Evolutionary conservation across 1,140 invertebrate genomes (phyloP).

Genomic region (Agrilus planipennis): DNA sequence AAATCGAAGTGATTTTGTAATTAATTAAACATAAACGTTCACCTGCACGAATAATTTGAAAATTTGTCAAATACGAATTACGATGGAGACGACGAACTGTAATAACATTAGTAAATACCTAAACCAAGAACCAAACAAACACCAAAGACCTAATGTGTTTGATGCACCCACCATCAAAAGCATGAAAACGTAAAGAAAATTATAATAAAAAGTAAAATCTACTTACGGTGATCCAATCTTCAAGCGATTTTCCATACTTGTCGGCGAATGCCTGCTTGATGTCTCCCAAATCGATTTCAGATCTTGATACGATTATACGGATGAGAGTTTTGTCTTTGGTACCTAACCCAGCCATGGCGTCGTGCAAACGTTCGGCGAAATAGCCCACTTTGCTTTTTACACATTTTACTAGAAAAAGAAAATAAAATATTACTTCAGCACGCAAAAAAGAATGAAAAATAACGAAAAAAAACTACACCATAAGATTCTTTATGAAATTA

Average conservation of each 20-base stretch:
- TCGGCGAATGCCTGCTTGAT: conserved; percentile 82
- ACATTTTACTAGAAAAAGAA: conserved; percentile 57
- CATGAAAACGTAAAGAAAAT: background rate
- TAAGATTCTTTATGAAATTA: too few relatives aligned
- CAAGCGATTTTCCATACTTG: conserved; percentile 73
- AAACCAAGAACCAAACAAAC: too few relatives aligned
- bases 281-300: conserved; percentile 83
- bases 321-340: conserved; percentile 85
- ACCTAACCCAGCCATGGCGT: conserved; percentile 79
- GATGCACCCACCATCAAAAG: background rate
- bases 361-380: conserved; percentile 83
- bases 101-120: too few relatives aligned
- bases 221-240: conserved; percentile 73
- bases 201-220: conserved; percentile 4
- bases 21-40: too few relatives aligned
- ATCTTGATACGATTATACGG: conserved; percentile 78
- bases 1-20: too few relatives aligned
- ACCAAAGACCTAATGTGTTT: background rate
- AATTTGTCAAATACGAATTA: too few relatives aligned
- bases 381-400: conserved; percentile 85
- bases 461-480: too few relatives aligned
- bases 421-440: conserved; percentile 5
- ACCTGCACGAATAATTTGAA: too few relatives aligned
- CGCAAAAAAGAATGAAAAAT: too few relatives aligned
- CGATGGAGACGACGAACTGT: too few relatives aligned